Percentiles rank a stretch among this genome's conserved stretches.
Evolutionary conservation across 1,140 invertebrate genomes (phyloP).

Genomic region (Dreissena polymorpha): DNA sequence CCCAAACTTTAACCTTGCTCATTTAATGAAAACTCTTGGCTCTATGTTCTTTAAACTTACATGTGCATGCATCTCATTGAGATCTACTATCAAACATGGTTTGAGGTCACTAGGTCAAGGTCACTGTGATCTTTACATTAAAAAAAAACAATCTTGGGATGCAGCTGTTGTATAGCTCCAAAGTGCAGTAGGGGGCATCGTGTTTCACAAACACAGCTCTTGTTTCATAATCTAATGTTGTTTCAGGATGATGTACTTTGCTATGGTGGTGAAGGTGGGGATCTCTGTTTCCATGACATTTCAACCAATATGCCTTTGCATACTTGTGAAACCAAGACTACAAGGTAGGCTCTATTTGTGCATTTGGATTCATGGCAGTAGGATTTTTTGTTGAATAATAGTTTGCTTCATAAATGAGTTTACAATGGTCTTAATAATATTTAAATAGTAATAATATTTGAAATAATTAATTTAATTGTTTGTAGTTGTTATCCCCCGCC

Average conservation of each 20-base stretch:
- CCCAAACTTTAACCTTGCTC: too few species aligned
- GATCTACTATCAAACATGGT: too few species aligned
- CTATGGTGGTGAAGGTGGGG: conserved; percentile 61
- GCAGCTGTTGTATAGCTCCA: too few species aligned
- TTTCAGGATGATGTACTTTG: conserved; percentile 54
- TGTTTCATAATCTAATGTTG: background rate
- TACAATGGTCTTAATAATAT: background rate
- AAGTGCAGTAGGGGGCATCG: too few species aligned
- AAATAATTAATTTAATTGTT: background rate
- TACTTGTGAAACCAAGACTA: conserved; percentile 42
- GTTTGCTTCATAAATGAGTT: background rate
- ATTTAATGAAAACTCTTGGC: too few species aligned
- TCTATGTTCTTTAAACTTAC: too few species aligned
- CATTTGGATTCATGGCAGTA: background rate
- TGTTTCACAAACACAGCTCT: too few species aligned
- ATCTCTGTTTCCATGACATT: conserved; percentile 54
- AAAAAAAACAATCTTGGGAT: too few species aligned
- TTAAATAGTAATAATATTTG: too few species aligned
- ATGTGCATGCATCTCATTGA: too few species aligned
- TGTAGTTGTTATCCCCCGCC: background rate
- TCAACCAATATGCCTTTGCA: conserved; percentile 38
- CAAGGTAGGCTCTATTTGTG: conserved; percentile 40
- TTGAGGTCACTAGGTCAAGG: background rate
- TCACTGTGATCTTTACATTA: too few species aligned
- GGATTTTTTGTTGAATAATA: background rate